Evolutionary conservation across 1,140 invertebrate genomes (phyloP).

Genomic region (Ceratina calcarata): DNA sequence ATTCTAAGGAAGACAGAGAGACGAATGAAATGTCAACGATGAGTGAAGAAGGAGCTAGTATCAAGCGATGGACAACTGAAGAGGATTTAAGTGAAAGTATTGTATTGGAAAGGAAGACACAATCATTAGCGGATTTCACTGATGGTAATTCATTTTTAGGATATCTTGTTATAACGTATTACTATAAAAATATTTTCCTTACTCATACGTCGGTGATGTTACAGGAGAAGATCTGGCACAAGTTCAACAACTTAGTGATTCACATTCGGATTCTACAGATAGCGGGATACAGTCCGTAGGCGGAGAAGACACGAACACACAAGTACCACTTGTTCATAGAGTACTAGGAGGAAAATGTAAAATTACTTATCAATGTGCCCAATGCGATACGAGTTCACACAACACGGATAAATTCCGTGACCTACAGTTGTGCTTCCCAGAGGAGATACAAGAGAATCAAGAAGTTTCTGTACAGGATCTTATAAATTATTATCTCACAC

Average conservation of each 20-base stretch:
- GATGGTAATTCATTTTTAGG: conserved; percentile 62
- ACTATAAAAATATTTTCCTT: neutral
- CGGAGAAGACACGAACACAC: conserved; percentile 70
- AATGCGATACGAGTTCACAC: conserved; percentile 85
- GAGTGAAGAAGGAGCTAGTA: conserved; percentile 58
- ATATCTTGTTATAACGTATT: neutral
- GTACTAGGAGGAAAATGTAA: conserved; percentile 88
- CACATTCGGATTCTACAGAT: conserved; percentile 79
- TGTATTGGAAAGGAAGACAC: conserved; percentile 73
- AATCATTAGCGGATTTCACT: conserved; percentile 77
- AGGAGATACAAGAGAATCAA: conserved; percentile 80
- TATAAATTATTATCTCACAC: conserved; percentile 87
- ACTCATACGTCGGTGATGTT: conserved; percentile 15
- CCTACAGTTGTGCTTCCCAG: conserved; percentile 90
- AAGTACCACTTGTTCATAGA: conserved; percentile 83
- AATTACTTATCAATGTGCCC: conserved; percentile 86
- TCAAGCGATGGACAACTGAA: conserved; percentile 79
- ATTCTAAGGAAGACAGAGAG: conserved; percentile 67
- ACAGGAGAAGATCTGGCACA: conserved; percentile 73
- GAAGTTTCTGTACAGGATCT: conserved; percentile 85
- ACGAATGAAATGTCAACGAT: conserved; percentile 47
- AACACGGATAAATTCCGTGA: conserved; percentile 90
- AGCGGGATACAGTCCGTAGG: conserved; percentile 80
- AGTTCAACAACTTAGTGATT: conserved; percentile 75
- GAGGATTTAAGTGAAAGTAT: conserved; percentile 77